Base-by-base conservation (phyloP, 1,140 invertebrate species). In the Akabosia matsudoensis region DNA sequence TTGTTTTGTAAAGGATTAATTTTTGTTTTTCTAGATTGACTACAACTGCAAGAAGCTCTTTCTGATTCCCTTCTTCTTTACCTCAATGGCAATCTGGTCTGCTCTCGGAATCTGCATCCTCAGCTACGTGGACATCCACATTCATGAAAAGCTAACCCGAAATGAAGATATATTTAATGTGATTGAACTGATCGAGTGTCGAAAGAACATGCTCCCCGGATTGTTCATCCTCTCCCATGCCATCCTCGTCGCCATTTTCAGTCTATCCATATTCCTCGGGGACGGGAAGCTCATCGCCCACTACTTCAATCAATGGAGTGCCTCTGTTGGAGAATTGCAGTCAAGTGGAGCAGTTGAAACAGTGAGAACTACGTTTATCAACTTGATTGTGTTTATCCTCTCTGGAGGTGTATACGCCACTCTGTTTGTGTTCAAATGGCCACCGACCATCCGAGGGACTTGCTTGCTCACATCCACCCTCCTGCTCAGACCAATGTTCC, bases 271-370 rank as follows among this genome's bases (percentile, higher is more conserved):
- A 26, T 22, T 79, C 1, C 52, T 79, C 7, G 34, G 61, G 16
- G 75, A 79, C 72, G 78, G 73, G 7, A 22, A 70, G 2, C 4
- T 74, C 0, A 76, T 79, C 24, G 34, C 78, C 4, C 75, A 79
- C 51, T 73, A 76, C 24, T 0, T 76, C 1, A 79, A 76, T 30
- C 61, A 52, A 33, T 79, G 78, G 75, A 52, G 22, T 37, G 74
- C 72, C 7, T 54, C 78, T 1, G 28, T 76, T 1, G 2, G 24
- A 26, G 78, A 79, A 75, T 74, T 79, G 75, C 72, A 79, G 34
- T 73, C 72, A 16, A 76, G 75, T 54, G 78, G 37, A 14, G 45
- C 18, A 0, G 61, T 24, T 18, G 74, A 67, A 10, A 76, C 76
- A 10, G 0, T 0, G 14, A 33, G 0, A 1, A 45, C 16, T 16